phyloP scores from a whole-genome alignment of 2,888 invertebrate genomes.

The Fabriciana adippe region DNA sequence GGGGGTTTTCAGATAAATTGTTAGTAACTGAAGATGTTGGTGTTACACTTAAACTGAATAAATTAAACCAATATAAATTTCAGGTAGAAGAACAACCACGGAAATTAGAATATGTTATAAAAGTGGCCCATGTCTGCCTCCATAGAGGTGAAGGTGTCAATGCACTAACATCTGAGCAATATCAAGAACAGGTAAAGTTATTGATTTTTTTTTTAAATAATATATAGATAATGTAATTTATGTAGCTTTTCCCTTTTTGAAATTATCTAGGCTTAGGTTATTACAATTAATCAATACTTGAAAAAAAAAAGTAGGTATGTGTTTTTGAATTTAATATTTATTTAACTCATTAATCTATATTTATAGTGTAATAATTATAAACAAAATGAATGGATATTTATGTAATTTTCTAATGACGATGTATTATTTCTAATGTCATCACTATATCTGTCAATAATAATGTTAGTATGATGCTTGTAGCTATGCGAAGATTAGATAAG shows the following conservation, averaged over 20 bases:
- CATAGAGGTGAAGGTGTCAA: slow-evolving; percentile 84
- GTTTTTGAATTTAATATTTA: no score
- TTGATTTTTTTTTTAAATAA: slow-evolving; percentile 3
- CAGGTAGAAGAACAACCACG: slow-evolving; percentile 98
- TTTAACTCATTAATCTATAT: no score
- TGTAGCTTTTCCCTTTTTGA: background rate
- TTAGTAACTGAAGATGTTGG: no score
- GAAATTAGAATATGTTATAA: slow-evolving; percentile 98
- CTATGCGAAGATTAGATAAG: slow-evolving; percentile 5
- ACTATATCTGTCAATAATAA: background rate
- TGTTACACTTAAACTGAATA: background rate
- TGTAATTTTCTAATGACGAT: no score
- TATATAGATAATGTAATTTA: background rate
- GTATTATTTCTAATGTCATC: background rate
- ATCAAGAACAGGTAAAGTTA: slow-evolving; percentile 80
- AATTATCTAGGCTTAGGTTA: background rate
- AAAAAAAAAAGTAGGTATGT: no score
- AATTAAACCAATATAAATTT: slow-evolving; percentile 23
- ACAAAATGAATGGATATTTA: background rate
- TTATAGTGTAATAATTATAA: background rate
- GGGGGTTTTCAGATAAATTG: no score
- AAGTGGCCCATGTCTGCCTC: slow-evolving; percentile 94
- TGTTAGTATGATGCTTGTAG: background rate
- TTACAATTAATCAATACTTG: background rate
- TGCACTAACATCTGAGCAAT: slow-evolving; percentile 89